These are phyloP conservation scores for Pangasianodon hypophthalmus DNA, from an alignment of 2,113 vertebrate genomes.

Conservation along the genomic window DNA sequence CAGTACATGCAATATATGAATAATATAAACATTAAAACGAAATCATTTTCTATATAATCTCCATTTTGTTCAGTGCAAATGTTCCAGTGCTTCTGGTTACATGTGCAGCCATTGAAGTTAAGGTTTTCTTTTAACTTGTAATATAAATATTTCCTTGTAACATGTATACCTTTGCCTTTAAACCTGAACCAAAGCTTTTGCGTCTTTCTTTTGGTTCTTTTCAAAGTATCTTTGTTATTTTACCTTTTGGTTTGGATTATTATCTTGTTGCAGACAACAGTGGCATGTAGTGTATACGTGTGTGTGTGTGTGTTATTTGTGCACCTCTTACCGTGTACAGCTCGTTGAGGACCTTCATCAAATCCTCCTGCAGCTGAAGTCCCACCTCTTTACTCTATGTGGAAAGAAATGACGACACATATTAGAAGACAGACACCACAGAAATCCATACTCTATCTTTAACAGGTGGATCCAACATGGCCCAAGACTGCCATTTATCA, in stretches of 20 bases:
- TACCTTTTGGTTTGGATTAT: background rate
- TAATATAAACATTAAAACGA: background rate
- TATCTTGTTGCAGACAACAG: background rate
- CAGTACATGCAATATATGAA: background rate
- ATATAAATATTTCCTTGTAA: background rate
- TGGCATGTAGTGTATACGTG: background rate
- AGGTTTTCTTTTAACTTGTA: background rate
- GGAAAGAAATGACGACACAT: conserved; percentile 59
- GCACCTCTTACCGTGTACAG: conserved; percentile 88
- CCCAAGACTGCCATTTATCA: background rate
- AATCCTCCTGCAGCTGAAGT: conserved; percentile 92
- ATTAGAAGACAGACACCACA: conserved; percentile 5
- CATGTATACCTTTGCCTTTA: background rate
- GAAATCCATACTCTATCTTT: background rate
- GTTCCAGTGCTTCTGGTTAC: background rate
- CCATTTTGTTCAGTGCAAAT: background rate
- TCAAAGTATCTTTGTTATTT: background rate
- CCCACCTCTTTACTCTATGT: conserved; percentile 96
- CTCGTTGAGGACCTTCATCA: conserved; percentile 97
- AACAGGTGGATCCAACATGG: background rate
- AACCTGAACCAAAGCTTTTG: background rate
- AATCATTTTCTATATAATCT: background rate
- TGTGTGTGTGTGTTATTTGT: background rate
- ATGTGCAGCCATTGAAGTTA: background rate
- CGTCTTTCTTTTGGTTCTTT: background rate